Evolutionary conservation across 1,140 invertebrate species (phyloP).

Genomic region (Ceratosolen solmsi): DNA sequence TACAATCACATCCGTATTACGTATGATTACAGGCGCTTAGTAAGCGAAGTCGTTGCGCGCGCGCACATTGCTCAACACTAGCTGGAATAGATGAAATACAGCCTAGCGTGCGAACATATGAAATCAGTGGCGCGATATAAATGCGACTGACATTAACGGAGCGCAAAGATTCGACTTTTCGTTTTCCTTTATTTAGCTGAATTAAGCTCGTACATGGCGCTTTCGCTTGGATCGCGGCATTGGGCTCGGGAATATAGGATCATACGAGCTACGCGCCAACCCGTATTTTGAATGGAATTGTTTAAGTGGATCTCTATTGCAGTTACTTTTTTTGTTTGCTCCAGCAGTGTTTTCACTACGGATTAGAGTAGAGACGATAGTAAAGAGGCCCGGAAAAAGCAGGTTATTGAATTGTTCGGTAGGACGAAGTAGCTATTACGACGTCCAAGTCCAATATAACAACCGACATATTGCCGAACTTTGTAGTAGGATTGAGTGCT

Average conservation of each 20-base stretch:
- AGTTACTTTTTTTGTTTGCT: background rate
- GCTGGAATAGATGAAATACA: too few relatives aligned
- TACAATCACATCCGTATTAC: too few relatives aligned
- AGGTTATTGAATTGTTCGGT: background rate
- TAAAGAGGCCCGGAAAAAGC: background rate
- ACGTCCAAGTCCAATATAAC: too few relatives aligned
- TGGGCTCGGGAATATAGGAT: background rate
- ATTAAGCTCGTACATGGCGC: background rate
- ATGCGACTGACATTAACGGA: constrained; percentile 48
- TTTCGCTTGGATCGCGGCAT: background rate
- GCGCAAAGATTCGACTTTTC: background rate
- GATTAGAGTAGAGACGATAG: background rate
- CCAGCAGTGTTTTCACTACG: background rate
- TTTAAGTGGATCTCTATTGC: background rate
- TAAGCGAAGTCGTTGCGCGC: too few relatives aligned
- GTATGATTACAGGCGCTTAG: too few relatives aligned
- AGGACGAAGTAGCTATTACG: background rate
- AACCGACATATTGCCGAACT: too few relatives aligned
- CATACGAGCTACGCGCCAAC: background rate
- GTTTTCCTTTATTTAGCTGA: background rate
- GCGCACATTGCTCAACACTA: too few relatives aligned
- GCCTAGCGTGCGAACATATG: too few relatives aligned
- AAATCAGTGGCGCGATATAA: constrained; percentile 17
- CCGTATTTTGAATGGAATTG: background rate
- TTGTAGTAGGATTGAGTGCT: too few relatives aligned